Evolutionary conservation across 2,797 vertebrate species (phyloP).

Genomic region (Remorina albescens): DNA sequence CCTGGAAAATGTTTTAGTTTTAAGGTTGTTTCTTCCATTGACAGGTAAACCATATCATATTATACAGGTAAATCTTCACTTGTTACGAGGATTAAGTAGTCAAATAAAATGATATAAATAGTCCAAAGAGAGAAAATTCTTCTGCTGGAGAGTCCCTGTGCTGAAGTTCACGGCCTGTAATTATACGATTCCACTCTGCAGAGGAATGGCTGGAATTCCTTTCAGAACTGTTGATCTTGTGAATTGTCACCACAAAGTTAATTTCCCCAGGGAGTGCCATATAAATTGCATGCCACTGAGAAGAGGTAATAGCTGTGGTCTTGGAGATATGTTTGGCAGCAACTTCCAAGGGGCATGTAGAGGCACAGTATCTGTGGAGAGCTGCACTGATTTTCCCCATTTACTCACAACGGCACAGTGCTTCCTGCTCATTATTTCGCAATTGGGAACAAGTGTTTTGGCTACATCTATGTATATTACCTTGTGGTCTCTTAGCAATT

Average conservation of each 20-base stretch:
- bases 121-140: constrained; percentile 43
- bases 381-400: constrained; percentile 29
- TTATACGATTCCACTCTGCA: constrained; percentile 71
- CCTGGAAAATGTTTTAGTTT: background rate
- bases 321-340: constrained; percentile 73
- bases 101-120: constrained; percentile 56
- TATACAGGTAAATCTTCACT: background rate
- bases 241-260: constrained; percentile 84
- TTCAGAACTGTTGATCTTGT: constrained; percentile 84
- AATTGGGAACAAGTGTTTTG: constrained; percentile 65
- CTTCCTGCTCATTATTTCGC: constrained; percentile 65
- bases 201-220: constrained; percentile 76
- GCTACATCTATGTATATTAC: constrained; percentile 61
- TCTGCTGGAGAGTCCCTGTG: constrained; percentile 3
- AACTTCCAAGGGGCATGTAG: constrained; percentile 61
- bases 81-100: constrained; percentile 5
- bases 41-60: constrained; percentile 26
- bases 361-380: constrained; percentile 28
- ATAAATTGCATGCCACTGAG: constrained; percentile 82
- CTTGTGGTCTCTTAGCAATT: constrained; percentile 70
- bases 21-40: background rate
- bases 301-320: constrained; percentile 76
- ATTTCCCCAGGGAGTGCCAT: constrained; percentile 82
- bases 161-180: constrained; percentile 73
- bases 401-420: constrained; percentile 25